Evolutionary conservation across 2,888 invertebrate genomes (phyloP).

Genomic region (Axea sp.): DNA sequence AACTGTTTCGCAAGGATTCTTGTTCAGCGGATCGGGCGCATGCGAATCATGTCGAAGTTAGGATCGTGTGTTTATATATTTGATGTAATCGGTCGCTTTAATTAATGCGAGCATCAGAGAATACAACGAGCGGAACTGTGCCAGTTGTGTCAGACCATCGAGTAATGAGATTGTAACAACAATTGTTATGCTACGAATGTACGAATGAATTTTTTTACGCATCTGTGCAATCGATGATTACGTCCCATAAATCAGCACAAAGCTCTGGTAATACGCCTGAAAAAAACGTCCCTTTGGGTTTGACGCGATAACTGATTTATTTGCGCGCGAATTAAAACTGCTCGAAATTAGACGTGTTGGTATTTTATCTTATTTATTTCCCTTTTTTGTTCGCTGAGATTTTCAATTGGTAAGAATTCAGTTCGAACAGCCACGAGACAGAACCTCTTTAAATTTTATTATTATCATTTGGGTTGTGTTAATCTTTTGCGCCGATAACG

Average conservation of each 20-base stretch:
- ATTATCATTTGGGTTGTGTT: too few relatives aligned
- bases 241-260: conserved; percentile 19
- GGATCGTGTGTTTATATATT: conserved; percentile 65
- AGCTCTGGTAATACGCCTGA: conserved; percentile 2
- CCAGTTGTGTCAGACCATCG: conserved; percentile 45
- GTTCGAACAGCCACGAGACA: too few relatives aligned
- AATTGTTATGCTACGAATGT: conserved; percentile 35
- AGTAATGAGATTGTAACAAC: conserved; percentile 52
- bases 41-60: conserved; percentile 63
- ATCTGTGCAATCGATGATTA: conserved; percentile 16
- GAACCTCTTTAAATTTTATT: too few relatives aligned
- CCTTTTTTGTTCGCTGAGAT: too few relatives aligned
- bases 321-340: not conserved
- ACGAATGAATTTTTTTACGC: not conserved
- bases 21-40: conserved; percentile 51
- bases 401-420: too few relatives aligned
- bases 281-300: conserved; percentile 1
- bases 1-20: conserved; percentile 53
- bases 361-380: too few relatives aligned
- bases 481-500: too few relatives aligned
- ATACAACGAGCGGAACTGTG: conserved; percentile 42
- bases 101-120: conserved; percentile 63
- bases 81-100: conserved; percentile 66
- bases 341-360: too few relatives aligned
- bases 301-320: conserved; percentile 9